phyloP scores from a whole-genome alignment of 2,113 vertebrate species.

The Apteryx owenii region DNA sequence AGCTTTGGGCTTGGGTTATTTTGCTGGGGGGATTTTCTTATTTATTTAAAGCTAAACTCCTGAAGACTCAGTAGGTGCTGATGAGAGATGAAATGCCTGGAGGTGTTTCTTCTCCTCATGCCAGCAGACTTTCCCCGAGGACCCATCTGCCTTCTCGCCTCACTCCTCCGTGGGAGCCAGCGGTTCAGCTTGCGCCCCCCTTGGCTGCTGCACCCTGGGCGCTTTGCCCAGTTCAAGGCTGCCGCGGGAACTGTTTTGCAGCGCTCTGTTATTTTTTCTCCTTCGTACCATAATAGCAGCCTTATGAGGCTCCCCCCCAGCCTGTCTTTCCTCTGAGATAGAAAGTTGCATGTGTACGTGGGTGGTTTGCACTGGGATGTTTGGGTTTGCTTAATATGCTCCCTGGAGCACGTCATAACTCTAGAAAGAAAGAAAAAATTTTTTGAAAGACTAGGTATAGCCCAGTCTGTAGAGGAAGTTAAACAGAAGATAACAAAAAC shows the following conservation, averaged over 20 bases:
- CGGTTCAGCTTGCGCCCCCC: accelerated
- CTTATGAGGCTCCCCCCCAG: slow-evolving; percentile 28
- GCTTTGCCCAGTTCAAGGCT: not conserved
- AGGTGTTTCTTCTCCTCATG: not conserved
- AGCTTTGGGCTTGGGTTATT: not conserved
- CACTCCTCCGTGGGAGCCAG: slow-evolving; percentile 7
- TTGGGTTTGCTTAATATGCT: not conserved
- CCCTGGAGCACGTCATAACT: not conserved
- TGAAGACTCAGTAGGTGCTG: not conserved
- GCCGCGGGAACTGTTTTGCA: not conserved
- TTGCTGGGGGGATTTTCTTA: not conserved
- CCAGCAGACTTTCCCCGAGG: not conserved
- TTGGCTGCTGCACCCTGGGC: slow-evolving; percentile 21
- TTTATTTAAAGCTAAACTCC: not conserved
- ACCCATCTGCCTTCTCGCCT: not conserved
- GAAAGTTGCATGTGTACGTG: not conserved
- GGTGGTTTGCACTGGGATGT: not conserved
- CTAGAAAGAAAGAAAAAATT: not conserved
- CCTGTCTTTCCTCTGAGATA: not conserved
- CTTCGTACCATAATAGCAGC: slow-evolving; percentile 27
- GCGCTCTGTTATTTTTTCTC: not conserved
- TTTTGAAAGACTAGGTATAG: not conserved
- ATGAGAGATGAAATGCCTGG: not conserved
- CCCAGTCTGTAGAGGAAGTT: not conserved
- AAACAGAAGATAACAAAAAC: not conserved